phyloP scores from a whole-genome alignment of 2,888 invertebrate species.

The Teleiodes luculella region DNA sequence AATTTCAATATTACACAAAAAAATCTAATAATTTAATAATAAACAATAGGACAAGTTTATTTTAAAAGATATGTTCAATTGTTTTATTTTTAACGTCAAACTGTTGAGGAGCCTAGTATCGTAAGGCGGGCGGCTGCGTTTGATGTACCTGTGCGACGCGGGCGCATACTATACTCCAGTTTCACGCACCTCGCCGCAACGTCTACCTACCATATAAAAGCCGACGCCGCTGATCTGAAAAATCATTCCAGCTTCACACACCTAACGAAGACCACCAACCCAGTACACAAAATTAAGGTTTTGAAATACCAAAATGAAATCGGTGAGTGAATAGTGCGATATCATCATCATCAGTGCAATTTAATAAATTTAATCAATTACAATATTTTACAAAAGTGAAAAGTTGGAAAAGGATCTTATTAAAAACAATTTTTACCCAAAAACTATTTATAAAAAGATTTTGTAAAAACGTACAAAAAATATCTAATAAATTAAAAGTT shows the following conservation, averaged over 20 bases:
- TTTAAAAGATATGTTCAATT: no score
- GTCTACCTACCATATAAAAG: slow-evolving; percentile 59
- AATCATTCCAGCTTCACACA: slow-evolving; percentile 72
- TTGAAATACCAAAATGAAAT: slow-evolving; percentile 58
- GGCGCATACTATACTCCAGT: slow-evolving; percentile 56
- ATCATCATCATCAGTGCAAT: not conserved
- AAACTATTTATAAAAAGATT: not conserved
- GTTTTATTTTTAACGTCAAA: no score
- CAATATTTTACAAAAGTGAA: not conserved
- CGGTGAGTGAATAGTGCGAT: slow-evolving; percentile 54
- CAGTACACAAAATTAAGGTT: slow-evolving; percentile 34
- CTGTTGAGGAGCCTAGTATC: not conserved
- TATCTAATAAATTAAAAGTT: no score
- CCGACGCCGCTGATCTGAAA: slow-evolving; percentile 61
- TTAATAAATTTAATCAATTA: not conserved
- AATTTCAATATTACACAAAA: no score
- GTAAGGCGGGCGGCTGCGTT: slow-evolving; percentile 41
- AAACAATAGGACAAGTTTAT: no score
- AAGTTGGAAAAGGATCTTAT: not conserved
- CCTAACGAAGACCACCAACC: slow-evolving; percentile 57
- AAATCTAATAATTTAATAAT: no score
- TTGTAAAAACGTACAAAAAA: not conserved
- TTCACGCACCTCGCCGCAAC: slow-evolving; percentile 55
- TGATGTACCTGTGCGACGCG: slow-evolving; percentile 23
- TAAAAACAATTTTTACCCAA: not conserved